Evolutionary conservation across 2,797 vertebrate genomes (phyloP).

Genomic region (Gymnothorax javanicus): DNA sequence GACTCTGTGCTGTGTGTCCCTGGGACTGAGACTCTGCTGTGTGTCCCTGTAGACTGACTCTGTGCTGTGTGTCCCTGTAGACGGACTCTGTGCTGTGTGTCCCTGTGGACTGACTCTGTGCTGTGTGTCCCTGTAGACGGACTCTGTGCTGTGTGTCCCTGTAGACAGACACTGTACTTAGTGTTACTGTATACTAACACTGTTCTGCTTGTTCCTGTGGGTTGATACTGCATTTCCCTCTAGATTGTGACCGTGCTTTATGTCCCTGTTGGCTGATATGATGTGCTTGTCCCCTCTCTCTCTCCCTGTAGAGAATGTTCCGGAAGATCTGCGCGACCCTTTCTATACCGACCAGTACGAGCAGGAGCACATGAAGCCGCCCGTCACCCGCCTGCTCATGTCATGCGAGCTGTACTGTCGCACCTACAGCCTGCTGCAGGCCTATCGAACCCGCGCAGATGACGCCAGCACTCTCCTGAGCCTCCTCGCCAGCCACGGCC

Average conservation of each 20-base stretch:
- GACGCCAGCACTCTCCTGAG: constrained; percentile 76
- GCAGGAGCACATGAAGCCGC: constrained; percentile 92
- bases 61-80: neutral
- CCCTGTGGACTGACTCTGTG: neutral
- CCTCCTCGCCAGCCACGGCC: constrained; percentile 72
- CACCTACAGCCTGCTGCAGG: constrained; percentile 75
- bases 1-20: neutral
- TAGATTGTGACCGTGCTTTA: neutral
- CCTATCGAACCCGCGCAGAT: constrained; percentile 42
- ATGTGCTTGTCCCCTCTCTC: constrained; percentile 10
- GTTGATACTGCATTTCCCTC: neutral
- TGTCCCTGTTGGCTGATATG: neutral
- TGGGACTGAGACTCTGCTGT: neutral
- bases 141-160: neutral
- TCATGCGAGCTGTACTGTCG: constrained; percentile 88
- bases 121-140: neutral
- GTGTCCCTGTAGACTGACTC: neutral
- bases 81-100: neutral
- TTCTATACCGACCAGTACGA: constrained; percentile 95
- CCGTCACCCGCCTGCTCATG: constrained; percentile 82
- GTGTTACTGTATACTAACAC: neutral
- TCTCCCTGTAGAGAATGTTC: constrained; percentile 79
- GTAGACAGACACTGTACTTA: neutral
- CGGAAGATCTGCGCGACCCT: constrained; percentile 86
- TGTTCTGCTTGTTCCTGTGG: neutral